A percentile compares a stretch with the other conserved stretches of the same genome.
These are phyloP conservation scores for Eupithecia vulgata DNA, from an alignment of 2,888 invertebrate genomes.

Conservation along the genomic window DNA sequence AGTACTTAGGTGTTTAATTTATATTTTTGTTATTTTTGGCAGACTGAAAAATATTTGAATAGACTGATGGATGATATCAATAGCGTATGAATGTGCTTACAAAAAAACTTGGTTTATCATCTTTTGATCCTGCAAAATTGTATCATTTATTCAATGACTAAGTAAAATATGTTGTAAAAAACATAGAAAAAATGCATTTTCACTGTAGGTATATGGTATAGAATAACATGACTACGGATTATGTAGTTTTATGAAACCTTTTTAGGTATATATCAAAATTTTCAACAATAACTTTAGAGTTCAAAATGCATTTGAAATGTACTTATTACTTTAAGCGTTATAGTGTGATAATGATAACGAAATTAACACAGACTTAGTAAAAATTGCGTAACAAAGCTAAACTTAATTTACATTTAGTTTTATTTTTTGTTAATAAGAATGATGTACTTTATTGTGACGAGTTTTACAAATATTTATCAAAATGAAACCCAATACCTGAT, in stretches of 20 bases:
- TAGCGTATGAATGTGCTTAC: slow-evolving; percentile 28
- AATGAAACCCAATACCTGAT: not conserved
- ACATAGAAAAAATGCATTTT: not conserved
- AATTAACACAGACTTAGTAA: slow-evolving; percentile 12
- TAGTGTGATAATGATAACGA: slow-evolving; percentile 37
- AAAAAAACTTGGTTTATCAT: not conserved
- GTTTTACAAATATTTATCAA: not conserved
- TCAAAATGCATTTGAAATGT: slow-evolving; percentile 38
- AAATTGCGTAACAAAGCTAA: not conserved
- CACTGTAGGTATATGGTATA: not conserved
- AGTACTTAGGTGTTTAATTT: slow-evolving; percentile 27
- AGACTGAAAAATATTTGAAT: slow-evolving; percentile 43
- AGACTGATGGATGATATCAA: slow-evolving; percentile 40
- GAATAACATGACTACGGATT: not conserved
- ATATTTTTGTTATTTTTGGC: slow-evolving; percentile 40
- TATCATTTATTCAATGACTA: not conserved
- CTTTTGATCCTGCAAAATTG: not conserved
- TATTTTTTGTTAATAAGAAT: not conserved
- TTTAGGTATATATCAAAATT: not conserved
- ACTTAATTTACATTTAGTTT: not conserved
- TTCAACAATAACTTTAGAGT: not conserved
- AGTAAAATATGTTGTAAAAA: not conserved
- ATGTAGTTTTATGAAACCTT: not conserved
- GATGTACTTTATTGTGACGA: not conserved
- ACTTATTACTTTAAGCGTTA: slow-evolving; percentile 36